A percentile compares a stretch with the other conserved stretches of the same genome.
Conservation (phyloP, 2,888 invertebrate genomes). For the Sipha maydis region DNA sequence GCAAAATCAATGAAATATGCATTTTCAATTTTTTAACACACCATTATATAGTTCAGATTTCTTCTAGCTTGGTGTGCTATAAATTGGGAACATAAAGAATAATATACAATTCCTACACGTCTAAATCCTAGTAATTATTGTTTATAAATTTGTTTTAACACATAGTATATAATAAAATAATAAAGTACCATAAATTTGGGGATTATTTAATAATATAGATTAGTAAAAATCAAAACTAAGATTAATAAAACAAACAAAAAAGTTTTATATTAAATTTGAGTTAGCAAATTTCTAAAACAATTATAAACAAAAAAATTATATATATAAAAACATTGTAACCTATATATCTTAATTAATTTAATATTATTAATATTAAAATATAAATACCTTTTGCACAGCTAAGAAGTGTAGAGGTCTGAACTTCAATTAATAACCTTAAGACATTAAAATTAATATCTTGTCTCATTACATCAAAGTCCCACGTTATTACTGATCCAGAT, state of each 20-base stretch:
- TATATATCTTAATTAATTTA: not conserved
- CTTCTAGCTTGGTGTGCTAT: too few species aligned
- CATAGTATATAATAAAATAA: not conserved
- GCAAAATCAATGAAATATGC: too few species aligned
- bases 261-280: not conserved
- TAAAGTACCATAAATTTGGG: too few species aligned
- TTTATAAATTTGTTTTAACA: not conserved
- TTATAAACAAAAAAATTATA: not conserved
- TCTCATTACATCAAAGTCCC: conserved; percentile 95
- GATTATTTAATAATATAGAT: too few species aligned
- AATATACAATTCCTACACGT: too few species aligned
- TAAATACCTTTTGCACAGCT: conserved; percentile 51
- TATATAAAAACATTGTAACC: not conserved
- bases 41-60: too few species aligned
- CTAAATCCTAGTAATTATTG: too few species aligned
- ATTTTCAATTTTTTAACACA: too few species aligned
- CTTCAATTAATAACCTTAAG: conserved; percentile 66
- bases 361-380: not conserved
- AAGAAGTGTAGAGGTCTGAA: conserved; percentile 65
- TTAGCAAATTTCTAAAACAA: not conserved
- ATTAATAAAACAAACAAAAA: too few species aligned
- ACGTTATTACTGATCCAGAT: conserved; percentile 89
- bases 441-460: conserved; percentile 89
- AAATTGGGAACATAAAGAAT: too few species aligned
- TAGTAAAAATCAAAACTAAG: too few species aligned